Evolutionary conservation across 2,888 invertebrate species (phyloP), one percentile per base, ranked within the genome.

Genomic region (Drosophila tripunctata): DNA sequence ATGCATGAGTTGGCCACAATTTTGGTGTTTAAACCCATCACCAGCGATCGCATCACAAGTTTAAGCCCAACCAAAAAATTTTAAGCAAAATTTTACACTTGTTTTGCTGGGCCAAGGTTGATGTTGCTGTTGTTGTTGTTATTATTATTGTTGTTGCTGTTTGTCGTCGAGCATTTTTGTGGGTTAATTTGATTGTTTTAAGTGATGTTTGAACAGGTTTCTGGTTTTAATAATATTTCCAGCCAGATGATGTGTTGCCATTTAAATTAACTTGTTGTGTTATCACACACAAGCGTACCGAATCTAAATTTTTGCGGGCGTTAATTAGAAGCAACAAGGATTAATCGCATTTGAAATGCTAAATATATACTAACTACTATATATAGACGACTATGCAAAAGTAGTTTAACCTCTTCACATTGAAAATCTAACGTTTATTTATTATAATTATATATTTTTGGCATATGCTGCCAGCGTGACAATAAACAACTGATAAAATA

Each of bases 111-210:
- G 70, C 73, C 87, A 86, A 86, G 80, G 79, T 43, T 71, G 60
- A 14, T n/a, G 12, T 8, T 31, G 47, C 51, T 57, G 17, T 33
- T 54, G 44, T 63, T 51, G 19, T 51, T 79, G 35, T n/a, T n/a
- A n/a, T n/a, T n/a, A n/a, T n/a, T n/a, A n/a, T n/a, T n/a, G n/a
- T n/a, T n/a, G n/a, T n/a, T n/a, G n/a, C n/a, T n/a, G n/a, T n/a
- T 60, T 63, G 41, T 30, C 40, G 31, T 33, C 44, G 40, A 56
- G 15, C 17, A 38, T 58, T 64, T 61, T 76, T 72, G 66, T 78
- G 60, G 75, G 85, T 84, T 84, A 74, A 67, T 69, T 58, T 60
- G 62, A 60, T 60, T 66, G 57, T 75, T 82, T 66, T 36, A 55
- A 63, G 52, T 60, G 52, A 35, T 17, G 54, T 38, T 61, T 41